Evolutionary conservation across 2,113 vertebrate genomes (phyloP), one percentile per base, ranked within the genome.

Genomic region (Panthera leo): DNA sequence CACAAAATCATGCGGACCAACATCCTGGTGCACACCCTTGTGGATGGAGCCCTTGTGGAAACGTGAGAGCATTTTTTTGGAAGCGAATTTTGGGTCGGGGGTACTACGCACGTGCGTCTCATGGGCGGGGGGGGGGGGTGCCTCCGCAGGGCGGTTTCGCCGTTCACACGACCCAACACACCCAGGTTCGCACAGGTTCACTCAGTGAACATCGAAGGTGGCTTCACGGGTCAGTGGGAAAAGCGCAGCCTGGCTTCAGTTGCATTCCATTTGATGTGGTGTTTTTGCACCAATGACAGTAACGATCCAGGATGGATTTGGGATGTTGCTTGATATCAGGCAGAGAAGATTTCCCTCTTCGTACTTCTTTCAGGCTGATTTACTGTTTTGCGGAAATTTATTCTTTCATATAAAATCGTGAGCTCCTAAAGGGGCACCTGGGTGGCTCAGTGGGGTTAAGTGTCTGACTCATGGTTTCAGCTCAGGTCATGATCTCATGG

Each of bases 91-190:
- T 5, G n/a, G 58, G 79, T 29, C 3, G 5, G 4, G 48, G 25
- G 5, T 45, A 45, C 1, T 7, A 2, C 9, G 16, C 11, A 3
- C 7, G 36, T 27, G 1, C 9, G 3, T 45, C 27, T 1, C 2
- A 3, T 4, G 0, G 68, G 19, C 0, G 1, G 4, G 18, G 36
- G 36, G 36, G 36, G 29, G 5, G 0, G 9, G 0, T 2, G 0
- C 6, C 51, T n/a, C 3, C 1, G 12, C 0, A 0, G 25, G 0
- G 4, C 10, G 0, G 9, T 7, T 4, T 1, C 19, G 3, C 29
- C 55, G 1, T 0, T 0, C 19, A 29, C 1, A 0, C 7, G 0
- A 1, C 29, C 27, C 10, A 19, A 2, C 25, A 36, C 6, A 3
- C 16, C 9, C 25, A 0, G 9, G 3, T 13, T 12, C 6, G 19